Base-by-base conservation (phyloP, 2,888 invertebrate genomes). In the Dryobota labecula region DNA sequence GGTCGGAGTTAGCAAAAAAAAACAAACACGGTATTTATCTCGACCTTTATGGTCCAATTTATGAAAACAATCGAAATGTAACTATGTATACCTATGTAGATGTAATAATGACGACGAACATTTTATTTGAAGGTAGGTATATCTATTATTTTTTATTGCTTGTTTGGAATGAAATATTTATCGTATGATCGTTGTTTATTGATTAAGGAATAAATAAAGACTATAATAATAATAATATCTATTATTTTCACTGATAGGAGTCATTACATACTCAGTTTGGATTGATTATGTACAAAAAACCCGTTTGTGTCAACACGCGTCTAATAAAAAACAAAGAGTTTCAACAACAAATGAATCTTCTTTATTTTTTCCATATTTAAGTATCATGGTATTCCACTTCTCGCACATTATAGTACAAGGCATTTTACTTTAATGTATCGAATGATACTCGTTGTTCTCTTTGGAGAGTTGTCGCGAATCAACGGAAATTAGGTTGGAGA, bases 361-460 rank as follows among this genome's bases (percentile, higher is more conserved):
- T 58, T 76, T 1, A 33, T 36, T 77, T 77, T 57, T 24, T 53
- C 11, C 24, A 51, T 27, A 27, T 30, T 38, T 45, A n/a, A 18
- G 18, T 33, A 11, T 64, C 76, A 74, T 47, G 33, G 54, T 5
- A 78, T 49, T 54, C 41, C 53, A 74, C 47, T 77, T 70, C 11
- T 69, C 24, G 11, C 20, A 45, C 70, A 58, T 41, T 41, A 74
- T n/a, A 43, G 47, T 41, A 77, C 76, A 68, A 69, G 64, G 43
- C 56, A 62, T 62, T 76, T 69, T 33, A 77, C 78, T 81, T 67
- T 66, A 63, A n/a, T 47, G 20, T 56, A 51, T 67, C 66, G 58
- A 60, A 38, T 54, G 45, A 66, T 70, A 63, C 24, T 53, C 47
- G 20, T 30, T 66, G 49, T 54, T 51, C 54, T 24, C 54, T 68